Evolutionary conservation across 2,113 vertebrate species (phyloP).

Genomic region (Strix aluco): DNA sequence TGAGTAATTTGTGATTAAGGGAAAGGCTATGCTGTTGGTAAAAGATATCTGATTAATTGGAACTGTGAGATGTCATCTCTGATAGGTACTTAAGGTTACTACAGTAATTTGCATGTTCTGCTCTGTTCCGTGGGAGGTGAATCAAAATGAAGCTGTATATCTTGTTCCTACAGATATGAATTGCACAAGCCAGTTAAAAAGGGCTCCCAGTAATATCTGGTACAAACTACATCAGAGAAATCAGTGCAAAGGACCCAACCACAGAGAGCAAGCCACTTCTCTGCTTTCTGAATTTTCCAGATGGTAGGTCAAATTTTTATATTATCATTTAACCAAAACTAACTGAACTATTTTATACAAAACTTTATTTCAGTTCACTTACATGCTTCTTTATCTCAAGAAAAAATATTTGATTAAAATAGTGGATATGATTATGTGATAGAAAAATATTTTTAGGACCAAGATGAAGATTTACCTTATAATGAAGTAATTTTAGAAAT

Average conservation of each 20-base stretch:
- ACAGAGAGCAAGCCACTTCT: not conserved
- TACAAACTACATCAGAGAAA: not conserved
- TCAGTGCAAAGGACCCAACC: not conserved
- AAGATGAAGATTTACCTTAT: not conserved
- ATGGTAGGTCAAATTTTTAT: slow-evolving; percentile 30
- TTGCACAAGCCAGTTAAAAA: not conserved
- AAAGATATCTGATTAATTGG: not conserved
- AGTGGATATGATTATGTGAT: not conserved
- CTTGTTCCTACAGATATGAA: not conserved
- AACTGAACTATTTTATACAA: not conserved
- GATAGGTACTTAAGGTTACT: not conserved
- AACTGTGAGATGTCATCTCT: not conserved
- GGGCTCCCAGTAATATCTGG: not conserved
- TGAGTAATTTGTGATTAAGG: not conserved
- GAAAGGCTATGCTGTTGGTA: not conserved
- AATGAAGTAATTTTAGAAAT: not conserved
- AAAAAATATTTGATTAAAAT: not conserved
- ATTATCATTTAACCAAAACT: not conserved
- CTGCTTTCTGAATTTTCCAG: not conserved
- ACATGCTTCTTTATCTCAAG: not conserved
- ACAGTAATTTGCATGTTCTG: not conserved
- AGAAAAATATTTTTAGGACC: not conserved
- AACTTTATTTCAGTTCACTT: not conserved
- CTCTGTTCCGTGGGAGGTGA: slow-evolving; percentile 39
- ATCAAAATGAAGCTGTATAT: not conserved